Base-by-base conservation (phyloP, 2,113 vertebrate genomes). In the Gorsachius goisagi region DNA sequence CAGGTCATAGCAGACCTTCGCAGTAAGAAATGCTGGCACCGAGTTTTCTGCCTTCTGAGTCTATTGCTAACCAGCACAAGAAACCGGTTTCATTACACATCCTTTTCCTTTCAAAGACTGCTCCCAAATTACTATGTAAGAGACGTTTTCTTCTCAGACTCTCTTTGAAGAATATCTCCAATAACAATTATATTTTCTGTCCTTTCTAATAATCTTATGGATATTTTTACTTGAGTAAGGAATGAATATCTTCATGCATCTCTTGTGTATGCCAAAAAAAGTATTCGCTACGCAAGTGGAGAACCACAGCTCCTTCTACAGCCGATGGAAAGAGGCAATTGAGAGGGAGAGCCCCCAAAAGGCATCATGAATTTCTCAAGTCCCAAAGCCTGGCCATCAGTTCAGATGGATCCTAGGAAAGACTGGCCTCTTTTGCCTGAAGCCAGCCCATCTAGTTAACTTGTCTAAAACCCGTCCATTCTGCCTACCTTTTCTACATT, bases 1-100 rank as follows among this genome's bases (percentile, higher is more conserved):
- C 96, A 92, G 83, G 72, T 44, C 72, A 49, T 4, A 81, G 76
- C 96, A 97, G 92, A 89, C 64, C 58, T 89, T 26, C 37, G 30
- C 44, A 72, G 59, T 22, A 64, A 91, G 33, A 92, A 85, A 72
- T 2, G n/a, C 37, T 67, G 50, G 27, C 50, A 63, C 10, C 44
- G 12, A 69, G 45, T 73, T 71, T 90, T 91, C 78, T 94, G 55
- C 44, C 50, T 90, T 86, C 47, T 33, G 71, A 88, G 55, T 32
- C 37, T 58, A 62, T 19, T 88, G 72, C 52, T 85, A 85, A 56
- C 18, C 44, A 86, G 55, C 45, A 44, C 11, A 83, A 60, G 21
- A 80, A 84, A 20, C 19, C 8, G 37, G 47, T 93, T 86, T 41
- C 58, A 45, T 49, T 73, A 62, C 5, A 9, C 24, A 62, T 26